Base-by-base conservation (phyloP, 2,888 invertebrate species). In the Ormyrus rosae region DNA sequence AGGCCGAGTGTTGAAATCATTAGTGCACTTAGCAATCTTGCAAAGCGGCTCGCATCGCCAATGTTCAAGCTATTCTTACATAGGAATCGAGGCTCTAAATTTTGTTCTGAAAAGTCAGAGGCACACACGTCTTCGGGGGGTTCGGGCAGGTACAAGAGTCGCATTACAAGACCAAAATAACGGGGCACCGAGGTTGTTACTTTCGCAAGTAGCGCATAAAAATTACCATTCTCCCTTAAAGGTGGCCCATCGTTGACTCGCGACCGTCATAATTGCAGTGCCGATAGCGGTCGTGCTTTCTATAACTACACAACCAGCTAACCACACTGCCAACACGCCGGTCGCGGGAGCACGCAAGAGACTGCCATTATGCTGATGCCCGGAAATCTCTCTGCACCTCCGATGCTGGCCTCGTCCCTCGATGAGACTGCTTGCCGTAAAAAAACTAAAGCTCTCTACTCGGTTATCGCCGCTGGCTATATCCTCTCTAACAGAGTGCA, bases 291-390 rank as follows among this genome's bases (percentile, higher is more conserved):
- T 95, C 96, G 97, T 97, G 95, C 92, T 88, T 91, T 87, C 83
- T 83, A 83, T 84, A 82, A 82, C 90, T 91, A 94, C 96, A 98
- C 98, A 98, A 98, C 98, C 98, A 98, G 98, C 98, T 98, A 98
- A 98, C 98, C 97, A 98, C 98, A 98, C 98, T 98, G 98, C 98
- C 98, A 97, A 93, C 93, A 95, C 94, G 95, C 94, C 92, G 93
- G 86, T 89, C 88, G 89, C 34, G 34, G 34, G 34, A 34, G 34
- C 34, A 34, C 34, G 34, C 0, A 34, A 34, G 34, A 34, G 34
- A 34, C 34, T 34, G 34, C 34, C 34, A 34, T 34, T 34, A 34
- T 4, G 34, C 34, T 34, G 34, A 4, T 34, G 3, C 34, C 34
- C 34, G 34, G 34, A 34, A 34, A 34, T 34, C 34, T 34, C 34